Evolutionary conservation across 2,797 vertebrate species (phyloP).

Genomic region (Chaunax sp.): DNA sequence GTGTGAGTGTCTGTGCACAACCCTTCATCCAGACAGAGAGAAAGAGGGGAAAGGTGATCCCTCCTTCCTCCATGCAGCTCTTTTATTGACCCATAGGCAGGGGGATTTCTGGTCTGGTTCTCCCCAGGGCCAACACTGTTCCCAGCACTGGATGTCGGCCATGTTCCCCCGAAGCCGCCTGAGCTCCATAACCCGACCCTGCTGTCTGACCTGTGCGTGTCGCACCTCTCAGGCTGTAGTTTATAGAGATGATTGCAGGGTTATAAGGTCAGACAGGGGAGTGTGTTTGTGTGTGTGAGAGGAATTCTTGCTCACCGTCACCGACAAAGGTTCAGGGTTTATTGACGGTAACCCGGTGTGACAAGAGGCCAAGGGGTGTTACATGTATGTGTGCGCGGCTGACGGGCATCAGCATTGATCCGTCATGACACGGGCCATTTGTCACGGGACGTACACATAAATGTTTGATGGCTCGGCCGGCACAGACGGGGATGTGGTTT

Average conservation of each 20-base stretch:
- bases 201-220: conserved; percentile 37
- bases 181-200: conserved; percentile 14
- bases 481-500: conserved; percentile 19
- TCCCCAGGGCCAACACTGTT: conserved; percentile 33
- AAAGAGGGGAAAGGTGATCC: conserved; percentile 41
- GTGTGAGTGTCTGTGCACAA: conserved; percentile 4
- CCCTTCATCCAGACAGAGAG: conserved; percentile 1
- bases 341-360: conserved; percentile 42
- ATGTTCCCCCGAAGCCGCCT: conserved; percentile 30
- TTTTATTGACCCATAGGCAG: conserved; percentile 50
- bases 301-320: conserved; percentile 14
- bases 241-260: conserved; percentile 24
- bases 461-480: conserved; percentile 46
- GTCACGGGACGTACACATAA: conserved; percentile 36
- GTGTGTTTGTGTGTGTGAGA: neutral
- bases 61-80: conserved; percentile 23
- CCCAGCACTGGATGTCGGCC: conserved; percentile 54
- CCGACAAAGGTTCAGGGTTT: conserved; percentile 14
- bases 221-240: conserved; percentile 3
- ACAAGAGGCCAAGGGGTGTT: conserved; percentile 11
- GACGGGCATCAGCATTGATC: conserved; percentile 40
- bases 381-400: neutral
- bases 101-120: conserved; percentile 33
- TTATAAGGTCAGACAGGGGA: conserved; percentile 31
- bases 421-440: conserved; percentile 44